Base-by-base conservation (phyloP, 53 echinoderm and acorn worm species). In the Actinopyga echinites region DNA sequence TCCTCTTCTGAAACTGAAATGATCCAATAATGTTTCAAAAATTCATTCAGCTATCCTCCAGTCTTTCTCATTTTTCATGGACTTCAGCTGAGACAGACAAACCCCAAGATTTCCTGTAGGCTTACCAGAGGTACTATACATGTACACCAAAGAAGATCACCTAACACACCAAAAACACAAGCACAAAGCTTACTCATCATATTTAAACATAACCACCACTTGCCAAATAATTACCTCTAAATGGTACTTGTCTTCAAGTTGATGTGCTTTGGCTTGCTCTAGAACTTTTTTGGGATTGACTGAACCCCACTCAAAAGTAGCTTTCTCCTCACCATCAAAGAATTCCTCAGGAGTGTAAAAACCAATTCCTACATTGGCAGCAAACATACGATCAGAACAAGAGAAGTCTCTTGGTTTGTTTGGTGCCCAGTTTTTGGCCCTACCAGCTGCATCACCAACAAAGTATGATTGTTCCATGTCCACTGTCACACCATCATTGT, bases 301-400 rank as follows among this genome's bases (percentile, higher is more conserved):
- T 15, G 96, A 91, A 33, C 74, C 79, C 96, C 96, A 96, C 8
- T 87, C 87, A 86, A 96, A 96, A 25, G 84, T 30, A 0, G 65
- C 83, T 13, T 93, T 64, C 28, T 71, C 83, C 62, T 93, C 96
- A 0, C 80, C 90, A 4, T 75, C 22, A 52, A 93, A 96, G 53
- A 85, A 96, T 85, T 93, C 96, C 65, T 96, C 96, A 4, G 96
- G 96, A 0, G 96, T 96, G 67, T 69, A 78, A 30, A 96, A 96
- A 56, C 85, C 59, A 8, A 96, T 85, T 7, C 93, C 92, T 24
- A 89, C 74, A 59, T 96, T 96, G 61, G 89, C 87, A 2, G 96
- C 96, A 65, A 96, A 96, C 93, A 88, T 96, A 24, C 96, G 87
- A 61, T 96, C 96, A 22, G 92, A 89, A 57, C 91, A 91, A 33